These are phyloP conservation scores for Papilio demoleus DNA, from an alignment of 2,888 invertebrate species.

Conservation along the genomic window DNA sequence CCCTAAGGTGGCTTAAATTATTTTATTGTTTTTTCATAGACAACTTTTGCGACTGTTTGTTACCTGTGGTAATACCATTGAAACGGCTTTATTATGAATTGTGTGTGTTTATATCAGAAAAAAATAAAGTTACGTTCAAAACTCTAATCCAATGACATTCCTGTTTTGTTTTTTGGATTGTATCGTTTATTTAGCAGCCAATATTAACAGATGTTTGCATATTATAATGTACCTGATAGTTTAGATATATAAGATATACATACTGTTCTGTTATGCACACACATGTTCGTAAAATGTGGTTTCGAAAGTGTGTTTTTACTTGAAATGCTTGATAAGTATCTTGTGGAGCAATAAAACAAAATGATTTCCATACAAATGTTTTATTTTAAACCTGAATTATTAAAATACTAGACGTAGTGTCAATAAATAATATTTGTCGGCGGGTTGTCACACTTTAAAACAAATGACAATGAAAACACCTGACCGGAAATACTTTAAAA, in stretches of 20 bases:
- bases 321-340: constrained; percentile 70
- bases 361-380: constrained; percentile 66
- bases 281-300: constrained; percentile 64
- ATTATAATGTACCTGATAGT: constrained; percentile 73
- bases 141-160: constrained; percentile 55
- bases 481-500: too few relatives aligned
- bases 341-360: constrained; percentile 76
- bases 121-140: constrained; percentile 44
- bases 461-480: too few relatives aligned
- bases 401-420: too few relatives aligned
- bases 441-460: too few relatives aligned
- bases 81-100: constrained; percentile 60
- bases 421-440: too few relatives aligned
- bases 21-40: neutral
- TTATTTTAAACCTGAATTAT: constrained; percentile 51
- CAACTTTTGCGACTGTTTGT: constrained; percentile 45
- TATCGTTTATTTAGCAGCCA: constrained; percentile 49
- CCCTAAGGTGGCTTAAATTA: constrained; percentile 31
- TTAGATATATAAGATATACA: constrained; percentile 61
- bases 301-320: constrained; percentile 66
- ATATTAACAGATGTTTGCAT: constrained; percentile 54
- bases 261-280: constrained; percentile 70
- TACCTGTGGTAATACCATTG: constrained; percentile 43
- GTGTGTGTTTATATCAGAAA: constrained; percentile 70
- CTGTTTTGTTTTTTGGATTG: constrained; percentile 52